Percentiles rank a stretch among this genome's conserved stretches.
These are phyloP conservation scores for Poeciliopsis turneri DNA, from an alignment of 2,797 vertebrate genomes.

Conservation along the genomic window DNA sequence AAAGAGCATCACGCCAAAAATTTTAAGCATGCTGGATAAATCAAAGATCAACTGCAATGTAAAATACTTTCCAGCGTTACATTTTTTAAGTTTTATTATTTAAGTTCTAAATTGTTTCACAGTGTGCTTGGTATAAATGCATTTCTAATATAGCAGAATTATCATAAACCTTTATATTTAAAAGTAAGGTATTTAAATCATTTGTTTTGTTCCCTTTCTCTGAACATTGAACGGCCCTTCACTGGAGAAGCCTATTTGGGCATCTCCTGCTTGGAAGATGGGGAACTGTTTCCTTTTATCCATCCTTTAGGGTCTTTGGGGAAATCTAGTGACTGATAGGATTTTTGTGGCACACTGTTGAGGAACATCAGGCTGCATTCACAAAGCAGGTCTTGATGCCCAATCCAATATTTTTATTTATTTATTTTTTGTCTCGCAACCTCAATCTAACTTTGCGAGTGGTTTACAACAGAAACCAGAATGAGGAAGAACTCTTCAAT, in stretches of 20 bases:
- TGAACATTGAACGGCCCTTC: neutral
- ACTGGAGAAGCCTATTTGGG: neutral
- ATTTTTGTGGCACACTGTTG: neutral
- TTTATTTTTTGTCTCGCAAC: no score
- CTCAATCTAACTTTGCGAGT: neutral
- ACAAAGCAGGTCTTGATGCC: no score
- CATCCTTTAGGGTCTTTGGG: neutral
- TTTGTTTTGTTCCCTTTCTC: neutral
- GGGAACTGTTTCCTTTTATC: neutral
- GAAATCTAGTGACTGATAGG: neutral
- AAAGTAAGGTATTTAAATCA: neutral
- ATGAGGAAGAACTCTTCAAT: neutral
- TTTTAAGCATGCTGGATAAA: neutral
- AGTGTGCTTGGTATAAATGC: neutral
- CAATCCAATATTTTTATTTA: no score
- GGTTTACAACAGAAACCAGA: neutral
- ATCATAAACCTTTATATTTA: neutral
- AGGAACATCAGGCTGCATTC: neutral
- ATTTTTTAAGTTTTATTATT: neutral
- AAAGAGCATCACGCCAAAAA: neutral
- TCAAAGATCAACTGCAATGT: neutral
- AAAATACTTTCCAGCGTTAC: neutral
- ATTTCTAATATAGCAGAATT: no score
- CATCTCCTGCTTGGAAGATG: neutral
- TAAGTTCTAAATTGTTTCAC: neutral